Evolutionary conservation across 2,888 invertebrate species (phyloP).

Genomic region (Drosophila hawaiiensis): DNA sequence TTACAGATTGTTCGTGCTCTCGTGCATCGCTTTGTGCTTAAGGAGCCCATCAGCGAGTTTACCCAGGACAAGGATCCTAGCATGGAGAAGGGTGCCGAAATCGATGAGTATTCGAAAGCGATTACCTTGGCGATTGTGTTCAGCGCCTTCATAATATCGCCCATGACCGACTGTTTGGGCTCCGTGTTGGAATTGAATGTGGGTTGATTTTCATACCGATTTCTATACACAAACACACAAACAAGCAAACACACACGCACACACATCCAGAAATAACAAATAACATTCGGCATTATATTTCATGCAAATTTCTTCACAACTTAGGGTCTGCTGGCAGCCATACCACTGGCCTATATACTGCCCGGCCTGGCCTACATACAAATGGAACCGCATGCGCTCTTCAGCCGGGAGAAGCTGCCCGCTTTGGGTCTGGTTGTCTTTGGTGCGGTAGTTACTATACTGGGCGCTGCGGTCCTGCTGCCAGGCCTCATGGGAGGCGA

Average conservation of each 20-base stretch:
- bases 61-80: slow-evolving; percentile 85
- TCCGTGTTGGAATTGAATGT: slow-evolving; percentile 93
- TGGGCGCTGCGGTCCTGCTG: slow-evolving; percentile 84
- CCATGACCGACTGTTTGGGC: slow-evolving; percentile 93
- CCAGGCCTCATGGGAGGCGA: slow-evolving; percentile 84
- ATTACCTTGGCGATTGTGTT: slow-evolving; percentile 88
- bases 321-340: slow-evolving; percentile 92
- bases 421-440: slow-evolving; percentile 90
- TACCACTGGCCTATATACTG: slow-evolving; percentile 92
- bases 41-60: slow-evolving; percentile 84
- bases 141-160: slow-evolving; percentile 90
- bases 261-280: slow-evolving; percentile 3
- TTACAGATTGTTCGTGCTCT: slow-evolving; percentile 84
- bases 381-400: slow-evolving; percentile 89
- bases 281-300: slow-evolving; percentile 18
- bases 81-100: slow-evolving; percentile 84
- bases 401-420: slow-evolving; percentile 89
- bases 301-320: slow-evolving; percentile 59
- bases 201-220: slow-evolving; percentile 72
- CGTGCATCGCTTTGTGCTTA: slow-evolving; percentile 84
- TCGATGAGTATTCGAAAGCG: slow-evolving; percentile 83
- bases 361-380: slow-evolving; percentile 92
- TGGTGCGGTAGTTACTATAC: slow-evolving; percentile 86
- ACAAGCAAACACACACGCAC: not conserved
- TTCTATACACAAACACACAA: slow-evolving; percentile 3